A percentile compares a stretch with the other conserved stretches of the same genome.
Evolutionary conservation across 1,140 invertebrate genomes (phyloP).

Genomic region (Armadillidium nasatum): DNA sequence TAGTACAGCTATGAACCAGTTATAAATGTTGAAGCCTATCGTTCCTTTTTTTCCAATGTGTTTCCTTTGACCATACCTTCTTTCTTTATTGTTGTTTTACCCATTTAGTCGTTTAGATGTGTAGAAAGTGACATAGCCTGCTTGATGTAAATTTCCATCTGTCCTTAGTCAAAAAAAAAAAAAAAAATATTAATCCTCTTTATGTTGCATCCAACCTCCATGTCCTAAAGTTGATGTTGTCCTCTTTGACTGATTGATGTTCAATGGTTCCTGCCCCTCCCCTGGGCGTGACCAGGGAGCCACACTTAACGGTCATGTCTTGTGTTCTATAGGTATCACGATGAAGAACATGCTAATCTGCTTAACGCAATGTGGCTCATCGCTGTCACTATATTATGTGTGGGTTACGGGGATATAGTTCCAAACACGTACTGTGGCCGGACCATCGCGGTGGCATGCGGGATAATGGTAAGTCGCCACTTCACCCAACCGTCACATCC

Average conservation of each 20-base stretch:
- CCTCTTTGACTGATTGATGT: slow-evolving; percentile 39
- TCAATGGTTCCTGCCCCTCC: slow-evolving; percentile 39
- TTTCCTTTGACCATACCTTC: slow-evolving; percentile 30
- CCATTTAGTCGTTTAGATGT: slow-evolving; percentile 41
- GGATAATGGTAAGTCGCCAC: slow-evolving; percentile 77
- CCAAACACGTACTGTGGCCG: slow-evolving; percentile 91
- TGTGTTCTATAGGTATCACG: slow-evolving; percentile 64
- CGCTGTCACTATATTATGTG: slow-evolving; percentile 77
- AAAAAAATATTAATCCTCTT: slow-evolving; percentile 24
- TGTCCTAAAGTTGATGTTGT: slow-evolving; percentile 40
- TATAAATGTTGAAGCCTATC: slow-evolving; percentile 25
- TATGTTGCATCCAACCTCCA: slow-evolving; percentile 40
- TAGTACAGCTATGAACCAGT: slow-evolving; percentile 46
- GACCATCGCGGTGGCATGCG: slow-evolving; percentile 81
- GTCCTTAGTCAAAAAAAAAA: slow-evolving; percentile 37
- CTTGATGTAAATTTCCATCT: slow-evolving; percentile 40
- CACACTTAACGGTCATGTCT: slow-evolving; percentile 43
- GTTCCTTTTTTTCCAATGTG: slow-evolving; percentile 34
- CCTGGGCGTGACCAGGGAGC: slow-evolving; percentile 30
- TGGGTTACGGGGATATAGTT: slow-evolving; percentile 80
- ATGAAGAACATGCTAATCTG: slow-evolving; percentile 81
- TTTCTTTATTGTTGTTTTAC: slow-evolving; percentile 35
- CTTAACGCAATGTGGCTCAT: slow-evolving; percentile 91
- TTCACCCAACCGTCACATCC: slow-evolving; percentile 12
- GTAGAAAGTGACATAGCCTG: slow-evolving; percentile 39